Evolutionary conservation across 2,888 invertebrate genomes (phyloP), one percentile per base, ranked within the genome.

Genomic region (Brachycybe producta): DNA sequence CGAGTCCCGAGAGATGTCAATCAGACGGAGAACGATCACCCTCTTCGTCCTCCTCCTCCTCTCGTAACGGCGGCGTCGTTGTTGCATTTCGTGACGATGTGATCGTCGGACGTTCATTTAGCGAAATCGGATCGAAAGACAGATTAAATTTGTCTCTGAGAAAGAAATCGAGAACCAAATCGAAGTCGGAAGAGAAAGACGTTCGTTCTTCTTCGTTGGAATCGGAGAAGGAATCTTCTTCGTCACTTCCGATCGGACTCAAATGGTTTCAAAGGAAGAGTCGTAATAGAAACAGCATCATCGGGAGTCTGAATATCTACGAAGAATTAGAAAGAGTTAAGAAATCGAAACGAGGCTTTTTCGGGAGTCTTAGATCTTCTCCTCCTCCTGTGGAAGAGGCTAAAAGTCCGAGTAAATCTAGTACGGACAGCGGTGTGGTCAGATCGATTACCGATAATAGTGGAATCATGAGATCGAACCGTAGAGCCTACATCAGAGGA

Each of bases 311-410:
- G 23, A 41, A 21, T 17, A 30, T 51, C 21, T 51, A 38, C 38
- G 51, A 51, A 23, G 51, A 51, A 23, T 21, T 51, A 45, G 51
- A 49, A 21, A 40, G 49, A 13, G 49, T 49, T 15, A 49, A 51
- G 34, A 51, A 51, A 23, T 27, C 45, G 8, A 35, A 45, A 19
- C 36, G 44, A 7, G 21, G 51, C 21, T 17, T 45, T 7, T 11
- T 43, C 13, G 51, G 28, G 13, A 32, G 30, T 7, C 27, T 49
- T 19, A 19, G 36, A 28, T 21, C 38, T 8, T 27, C 17, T 11
- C 11, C 38, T 26, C 17, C 24, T 8, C 5, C n/a, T 15, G 26
- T 28, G 11, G 30, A 35, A 8, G 32, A 35, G 17, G 40, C 39
- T 11, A 21, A 39, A 15, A 51, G 51, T 26, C 44, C 45, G 21